These are phyloP conservation scores for Imbricaverruca yamaguchii DNA, from an alignment of 2,888 invertebrate species.

Conservation along the genomic window DNA sequence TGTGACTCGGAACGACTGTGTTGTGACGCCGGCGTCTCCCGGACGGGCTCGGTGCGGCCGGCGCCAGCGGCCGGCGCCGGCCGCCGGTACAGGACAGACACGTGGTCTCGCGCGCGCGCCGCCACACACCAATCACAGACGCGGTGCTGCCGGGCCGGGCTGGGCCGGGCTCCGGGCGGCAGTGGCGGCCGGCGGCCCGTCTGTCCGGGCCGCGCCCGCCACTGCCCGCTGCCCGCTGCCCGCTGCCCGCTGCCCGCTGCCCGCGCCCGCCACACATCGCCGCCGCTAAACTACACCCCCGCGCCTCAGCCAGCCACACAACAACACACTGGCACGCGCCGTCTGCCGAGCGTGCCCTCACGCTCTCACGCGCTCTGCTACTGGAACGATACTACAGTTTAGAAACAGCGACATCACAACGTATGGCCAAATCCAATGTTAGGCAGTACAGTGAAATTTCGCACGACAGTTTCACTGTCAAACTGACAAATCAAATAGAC, in stretches of 20 bases:
- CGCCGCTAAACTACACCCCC: constrained; percentile 16
- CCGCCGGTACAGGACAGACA: background rate
- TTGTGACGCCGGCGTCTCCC: background rate
- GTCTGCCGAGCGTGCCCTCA: constrained; percentile 6
- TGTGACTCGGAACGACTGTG: background rate
- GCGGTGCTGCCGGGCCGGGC: background rate
- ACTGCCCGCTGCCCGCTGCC: constrained; percentile 38
- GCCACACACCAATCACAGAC: too few species aligned
- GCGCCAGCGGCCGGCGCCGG: too few species aligned
- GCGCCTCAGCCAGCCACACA: constrained; percentile 30
- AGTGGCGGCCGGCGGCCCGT: constrained; percentile 9
- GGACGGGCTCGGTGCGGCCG: background rate
- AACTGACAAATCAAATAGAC: background rate
- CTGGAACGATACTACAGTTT: constrained; percentile 23
- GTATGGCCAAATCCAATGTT: background rate
- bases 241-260: background rate
- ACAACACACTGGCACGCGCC: constrained; percentile 7
- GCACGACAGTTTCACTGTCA: background rate
- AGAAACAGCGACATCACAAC: background rate
- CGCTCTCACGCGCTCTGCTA: background rate
- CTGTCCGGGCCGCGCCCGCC: constrained; percentile 44
- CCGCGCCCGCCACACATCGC: background rate
- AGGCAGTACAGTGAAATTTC: background rate
- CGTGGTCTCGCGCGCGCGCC: background rate
- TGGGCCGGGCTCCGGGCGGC: background rate